Evolutionary conservation across 1,140 invertebrate species (phyloP).

Genomic region (Bemisia tabaci): DNA sequence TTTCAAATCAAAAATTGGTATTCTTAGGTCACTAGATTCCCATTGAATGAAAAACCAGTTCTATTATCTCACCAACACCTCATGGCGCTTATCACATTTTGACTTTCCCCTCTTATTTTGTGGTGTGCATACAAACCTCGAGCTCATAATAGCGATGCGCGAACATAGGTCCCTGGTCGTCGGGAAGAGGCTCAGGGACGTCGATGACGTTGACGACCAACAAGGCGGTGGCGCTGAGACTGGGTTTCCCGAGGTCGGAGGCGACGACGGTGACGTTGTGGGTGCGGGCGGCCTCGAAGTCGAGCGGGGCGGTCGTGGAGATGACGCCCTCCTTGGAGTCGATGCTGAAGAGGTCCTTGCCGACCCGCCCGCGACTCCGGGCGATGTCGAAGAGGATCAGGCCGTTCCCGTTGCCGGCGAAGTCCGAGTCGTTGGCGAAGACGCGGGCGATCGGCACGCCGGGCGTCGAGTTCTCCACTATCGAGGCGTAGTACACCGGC

Average conservation of each 20-base stretch:
- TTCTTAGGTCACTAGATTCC: too few species aligned
- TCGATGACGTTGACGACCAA: conserved; percentile 50
- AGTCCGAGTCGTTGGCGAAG: conserved; percentile 72
- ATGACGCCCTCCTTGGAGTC: conserved; percentile 67
- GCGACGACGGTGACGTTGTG: conserved; percentile 68
- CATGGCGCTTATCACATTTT: too few species aligned
- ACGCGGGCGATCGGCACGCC: conserved; percentile 55
- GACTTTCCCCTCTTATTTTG: too few species aligned
- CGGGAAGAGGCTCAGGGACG: conserved; percentile 36
- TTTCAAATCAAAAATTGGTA: too few species aligned
- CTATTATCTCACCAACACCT: too few species aligned
- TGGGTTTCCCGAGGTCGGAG: conserved; percentile 67
- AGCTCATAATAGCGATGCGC: conserved; percentile 60
- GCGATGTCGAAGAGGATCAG: conserved; percentile 56
- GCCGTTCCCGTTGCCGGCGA: conserved; percentile 62
- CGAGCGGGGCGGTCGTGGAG: conserved; percentile 53
- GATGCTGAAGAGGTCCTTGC: conserved; percentile 51
- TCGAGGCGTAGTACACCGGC: conserved; percentile 53
- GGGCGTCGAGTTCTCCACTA: conserved; percentile 50
- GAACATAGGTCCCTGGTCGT: conserved; percentile 38
- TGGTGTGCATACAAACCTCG: conserved; percentile 37
- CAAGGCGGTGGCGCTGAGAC: conserved; percentile 59
- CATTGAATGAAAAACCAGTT: too few species aligned
- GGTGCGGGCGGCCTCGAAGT: conserved; percentile 48
- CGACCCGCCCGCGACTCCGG: conserved; percentile 37